Base-by-base conservation (phyloP, 2,888 invertebrate species). In the Bruchidius siliquastri region DNA sequence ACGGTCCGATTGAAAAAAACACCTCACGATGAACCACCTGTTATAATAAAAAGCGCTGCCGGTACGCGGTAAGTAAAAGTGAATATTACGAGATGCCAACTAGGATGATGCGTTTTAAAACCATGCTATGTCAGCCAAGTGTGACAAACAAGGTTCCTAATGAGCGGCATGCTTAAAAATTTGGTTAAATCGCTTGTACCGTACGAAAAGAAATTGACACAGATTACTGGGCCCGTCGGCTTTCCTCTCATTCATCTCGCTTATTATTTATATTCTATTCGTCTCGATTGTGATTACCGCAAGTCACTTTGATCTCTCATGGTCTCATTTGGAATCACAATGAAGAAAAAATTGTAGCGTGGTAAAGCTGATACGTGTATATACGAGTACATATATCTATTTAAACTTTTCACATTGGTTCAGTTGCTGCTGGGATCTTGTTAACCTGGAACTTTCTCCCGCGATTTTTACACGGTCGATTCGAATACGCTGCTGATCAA, bases 261-360 rank as follows among this genome's bases (percentile, higher is more conserved):
- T 49, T 49, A 49, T 49, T 49, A 49, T 49, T 49, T 49, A 13
- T 18, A 49, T 49, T 49, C 8, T 49, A 49, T 49, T 13, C 22
- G 32, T 71, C 20, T 71, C 20, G 67, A n/a, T 71, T 71, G 67
- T 66, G 21, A 71, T 66, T 71, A 32, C 10, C 20, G n/a, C 71
- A 10, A 10, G 22, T 70, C 70, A 70, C 26, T 32, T 20, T 70
- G 70, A 49, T 30, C 30, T 49, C 49, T 49, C 49, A 49, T 49
- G 49, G 49, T 49, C 49, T 49, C 49, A 49, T 49, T 49, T 49
- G 1, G 13, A 18, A 49, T 49, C 49, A 49, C 49, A 49, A 49
- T 49, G 49, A 18, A 49, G 3, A 49, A 49, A 49, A 49, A 49
- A 49, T 13, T 49, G 18, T 49, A 49, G 49, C 49, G 49, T 49